Evolutionary conservation across 1,140 invertebrate species (phyloP), one percentile per base, ranked within the genome.

Genomic region (Zeugodacus cucurbitae): DNA sequence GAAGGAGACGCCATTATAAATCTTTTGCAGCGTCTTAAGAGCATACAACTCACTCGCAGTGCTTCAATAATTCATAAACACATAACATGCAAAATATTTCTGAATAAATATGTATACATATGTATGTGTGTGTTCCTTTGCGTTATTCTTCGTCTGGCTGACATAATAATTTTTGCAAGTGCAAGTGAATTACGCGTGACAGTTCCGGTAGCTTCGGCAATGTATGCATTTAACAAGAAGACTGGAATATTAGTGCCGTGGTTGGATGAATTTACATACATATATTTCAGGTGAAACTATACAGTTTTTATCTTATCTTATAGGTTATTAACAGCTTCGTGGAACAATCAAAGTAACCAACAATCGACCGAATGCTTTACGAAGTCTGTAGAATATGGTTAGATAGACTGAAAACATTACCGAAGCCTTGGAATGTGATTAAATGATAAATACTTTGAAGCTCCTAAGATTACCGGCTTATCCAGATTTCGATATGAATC

Each of bases 1-100:
- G n/a, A n/a, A 3, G 70, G 20, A 74, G 70, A 74, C 70, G 22
- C 70, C 70, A 41, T 44, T 74, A 74, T 74, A 74, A 74, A 74
- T 74, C 70, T 74, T 17, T 74, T n/a, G 37, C 70, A 22, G 34
- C 11, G 29, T 20, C 37, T 41, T 74, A 41, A 34, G 14, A 44
- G 32, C 5, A 29, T n/a, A 74, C n/a, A 44, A n/a, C 37, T 74
- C 37, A 26, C 64, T 10, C 22, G n/a, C 34, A 22, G 20, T 41
- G 70, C 37, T 22, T 74, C 70, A 37, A 74, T 74, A 74, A 74
- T 41, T 74, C 70, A 74, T 74, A 74, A 0, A 14, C 34, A n/a
- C 37, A 37, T 17, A 17, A 7, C 22, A 62, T 62, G n/a, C 26
- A 34, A 70, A 70, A 11, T 26, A 70, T 3, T 70, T 3, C n/a